Evolutionary conservation across 1,140 invertebrate genomes (phyloP), one percentile per base, ranked within the genome.

Genomic region (Papilio polyxenes): DNA sequence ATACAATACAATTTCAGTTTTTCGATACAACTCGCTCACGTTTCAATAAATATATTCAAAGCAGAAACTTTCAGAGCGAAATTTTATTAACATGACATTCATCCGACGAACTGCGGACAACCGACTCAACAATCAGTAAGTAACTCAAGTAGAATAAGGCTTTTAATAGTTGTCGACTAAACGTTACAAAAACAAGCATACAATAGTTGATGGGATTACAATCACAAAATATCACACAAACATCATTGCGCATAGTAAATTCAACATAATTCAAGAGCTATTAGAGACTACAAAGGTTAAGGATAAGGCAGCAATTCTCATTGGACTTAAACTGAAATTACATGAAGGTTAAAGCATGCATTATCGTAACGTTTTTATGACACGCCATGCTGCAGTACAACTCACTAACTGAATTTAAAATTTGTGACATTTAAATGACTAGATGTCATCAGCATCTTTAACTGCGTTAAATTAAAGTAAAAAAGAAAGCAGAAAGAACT

Each of bases 41-140:
- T 65, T 48, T 74, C 49, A 77, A 75, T 49, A 62, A 8, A 82
- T 82, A 59, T n/a, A 20, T 59, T 59, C n/a, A 59, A 4, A 59
- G 56, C 8, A 17, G 51, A 53, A 53, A 17, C 17, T 59, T 9
- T 20, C 15, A 2, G 2, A 59, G 56, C 56, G n/a, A 20, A 2
- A 20, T 59, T 56, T 56, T 56, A n/a, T 56, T 17, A 56, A 56
- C 23, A 31, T 31, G 23, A 31, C 23, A 31, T 31, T 31, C 23
- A 31, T 31, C 23, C 23, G 23, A 31, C 23, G 23, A 31, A 31
- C 23, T 31, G 23, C 23, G 23, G 23, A 31, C 23, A 31, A 31
- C 23, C 23, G 23, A 59, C 7, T 7, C 17, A 59, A 59, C 15
- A 59, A n/a, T 8, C 7, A 59, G 7, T 9, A 56, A 56, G 23